Evolutionary conservation across 2,797 vertebrate genomes (phyloP).

Genomic region (Periophthalmus magnuspinnatus): DNA sequence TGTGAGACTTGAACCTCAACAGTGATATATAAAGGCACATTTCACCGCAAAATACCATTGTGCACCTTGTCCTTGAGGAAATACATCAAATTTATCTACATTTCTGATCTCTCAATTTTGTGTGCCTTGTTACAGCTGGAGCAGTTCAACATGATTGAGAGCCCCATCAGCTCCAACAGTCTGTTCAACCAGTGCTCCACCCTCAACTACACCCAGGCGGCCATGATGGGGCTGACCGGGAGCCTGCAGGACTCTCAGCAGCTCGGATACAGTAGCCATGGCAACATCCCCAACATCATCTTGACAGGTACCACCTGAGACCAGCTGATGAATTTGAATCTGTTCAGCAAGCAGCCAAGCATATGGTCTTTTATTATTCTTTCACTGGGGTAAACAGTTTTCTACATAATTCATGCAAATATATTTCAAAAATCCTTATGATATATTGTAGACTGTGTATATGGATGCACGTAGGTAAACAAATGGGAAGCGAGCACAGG

Average conservation of each 20-base stretch:
- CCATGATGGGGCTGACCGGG: slow-evolving; percentile 96
- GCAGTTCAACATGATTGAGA: slow-evolving; percentile 99
- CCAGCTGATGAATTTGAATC: neutral
- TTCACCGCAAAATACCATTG: neutral
- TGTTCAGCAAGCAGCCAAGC: neutral
- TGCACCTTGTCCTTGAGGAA: too few species aligned
- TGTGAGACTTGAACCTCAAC: neutral
- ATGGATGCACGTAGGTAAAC: too few species aligned
- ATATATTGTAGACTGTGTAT: neutral
- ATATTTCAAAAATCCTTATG: neutral
- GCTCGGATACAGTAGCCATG: slow-evolving; percentile 88
- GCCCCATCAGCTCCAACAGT: slow-evolving; percentile 88
- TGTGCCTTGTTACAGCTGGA: slow-evolving; percentile 80
- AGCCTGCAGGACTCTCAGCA: slow-evolving; percentile 89
- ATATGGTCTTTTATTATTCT: too few species aligned
- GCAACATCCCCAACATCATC: slow-evolving; percentile 98
- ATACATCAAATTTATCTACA: neutral
- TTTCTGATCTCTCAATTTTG: neutral
- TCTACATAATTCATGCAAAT: neutral
- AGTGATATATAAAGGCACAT: neutral
- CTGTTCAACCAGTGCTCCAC: slow-evolving; percentile 94
- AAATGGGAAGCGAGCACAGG: too few species aligned
- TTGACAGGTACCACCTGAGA: slow-evolving; percentile 84
- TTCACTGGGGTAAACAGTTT: neutral
- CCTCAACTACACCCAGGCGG: slow-evolving; percentile 96